Conservation (phyloP, 2,113 vertebrate genomes). For the Hippocampus barbouri region DNA sequence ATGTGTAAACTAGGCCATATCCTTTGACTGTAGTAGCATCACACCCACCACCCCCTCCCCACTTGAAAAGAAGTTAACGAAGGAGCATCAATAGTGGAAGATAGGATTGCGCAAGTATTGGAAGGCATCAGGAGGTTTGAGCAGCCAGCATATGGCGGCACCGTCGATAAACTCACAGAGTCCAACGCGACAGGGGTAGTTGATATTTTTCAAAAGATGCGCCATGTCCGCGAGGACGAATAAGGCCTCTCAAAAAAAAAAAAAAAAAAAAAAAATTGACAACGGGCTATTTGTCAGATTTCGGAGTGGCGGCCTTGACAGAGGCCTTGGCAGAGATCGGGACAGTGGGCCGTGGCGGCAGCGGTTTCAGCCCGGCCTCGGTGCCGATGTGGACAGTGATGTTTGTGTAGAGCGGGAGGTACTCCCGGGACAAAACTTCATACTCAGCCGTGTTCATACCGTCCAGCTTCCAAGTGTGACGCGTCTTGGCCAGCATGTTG, state of each 20-base stretch:
- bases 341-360: not conserved
- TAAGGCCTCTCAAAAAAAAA: not conserved
- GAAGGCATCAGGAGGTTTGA: slow-evolving; percentile 70
- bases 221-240: not conserved
- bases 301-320: not conserved
- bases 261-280: not conserved
- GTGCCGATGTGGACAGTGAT: slow-evolving; percentile 77
- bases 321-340: slow-evolving; percentile 1
- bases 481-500: slow-evolving; percentile 75
- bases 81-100: slow-evolving; percentile 6
- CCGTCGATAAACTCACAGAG: slow-evolving; percentile 67
- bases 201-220: slow-evolving; percentile 1
- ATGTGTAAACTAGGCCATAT: not conserved
- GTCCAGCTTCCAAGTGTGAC: slow-evolving; percentile 68
- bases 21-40: slow-evolving; percentile 31
- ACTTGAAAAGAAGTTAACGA: not conserved
- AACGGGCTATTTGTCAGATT: slow-evolving; percentile 8
- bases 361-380: slow-evolving; percentile 39
- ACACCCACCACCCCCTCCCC: not conserved
- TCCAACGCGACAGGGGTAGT: slow-evolving; percentile 33
- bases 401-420: slow-evolving; percentile 77
- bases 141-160: slow-evolving; percentile 41
- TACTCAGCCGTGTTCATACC: slow-evolving; percentile 75
- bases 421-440: slow-evolving; percentile 65
- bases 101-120: slow-evolving; percentile 30